These are phyloP conservation scores for Harpagoxenus sublaevis DNA, from an alignment of 2,888 invertebrate species.

Conservation along the genomic window DNA sequence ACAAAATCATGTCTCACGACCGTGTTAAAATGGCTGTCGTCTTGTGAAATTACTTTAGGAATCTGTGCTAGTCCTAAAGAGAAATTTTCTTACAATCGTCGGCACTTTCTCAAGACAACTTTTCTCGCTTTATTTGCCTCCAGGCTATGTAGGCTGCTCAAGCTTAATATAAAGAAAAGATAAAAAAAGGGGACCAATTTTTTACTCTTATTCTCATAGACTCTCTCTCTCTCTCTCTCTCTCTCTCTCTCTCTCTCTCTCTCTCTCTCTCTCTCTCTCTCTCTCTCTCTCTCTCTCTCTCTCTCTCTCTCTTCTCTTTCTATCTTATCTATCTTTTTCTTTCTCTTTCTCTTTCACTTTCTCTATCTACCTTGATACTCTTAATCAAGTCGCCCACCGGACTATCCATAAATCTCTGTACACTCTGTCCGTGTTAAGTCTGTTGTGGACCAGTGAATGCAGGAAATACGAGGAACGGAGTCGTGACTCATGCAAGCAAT, in stretches of 20 bases:
- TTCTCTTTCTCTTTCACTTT: constrained; percentile 40
- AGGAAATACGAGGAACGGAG: constrained; percentile 66
- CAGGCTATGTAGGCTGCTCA: constrained; percentile 53
- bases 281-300: constrained; percentile 41
- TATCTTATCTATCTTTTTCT: constrained; percentile 43
- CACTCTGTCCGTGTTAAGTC: constrained; percentile 71
- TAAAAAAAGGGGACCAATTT: constrained; percentile 81
- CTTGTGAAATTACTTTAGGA: constrained; percentile 40
- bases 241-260: constrained; percentile 25
- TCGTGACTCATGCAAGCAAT: constrained; percentile 78
- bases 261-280: constrained; percentile 9
- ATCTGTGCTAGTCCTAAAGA: constrained; percentile 41
- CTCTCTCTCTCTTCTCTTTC: constrained; percentile 26
- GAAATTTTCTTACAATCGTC: constrained; percentile 39
- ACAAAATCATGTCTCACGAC: constrained; percentile 36
- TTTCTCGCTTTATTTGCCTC: constrained; percentile 60
- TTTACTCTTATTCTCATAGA: constrained; percentile 72
- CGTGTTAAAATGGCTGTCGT: constrained; percentile 31
- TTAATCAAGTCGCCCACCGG: constrained; percentile 65
- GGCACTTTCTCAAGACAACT: constrained; percentile 36
- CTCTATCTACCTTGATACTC: constrained; percentile 63
- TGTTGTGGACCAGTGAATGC: constrained; percentile 69
- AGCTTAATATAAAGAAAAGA: constrained; percentile 70
- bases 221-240: constrained; percentile 14
- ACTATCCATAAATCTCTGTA: constrained; percentile 70